Evolutionary conservation across 1,140 invertebrate genomes (phyloP).

Genomic region (Kradibia gibbosae): DNA sequence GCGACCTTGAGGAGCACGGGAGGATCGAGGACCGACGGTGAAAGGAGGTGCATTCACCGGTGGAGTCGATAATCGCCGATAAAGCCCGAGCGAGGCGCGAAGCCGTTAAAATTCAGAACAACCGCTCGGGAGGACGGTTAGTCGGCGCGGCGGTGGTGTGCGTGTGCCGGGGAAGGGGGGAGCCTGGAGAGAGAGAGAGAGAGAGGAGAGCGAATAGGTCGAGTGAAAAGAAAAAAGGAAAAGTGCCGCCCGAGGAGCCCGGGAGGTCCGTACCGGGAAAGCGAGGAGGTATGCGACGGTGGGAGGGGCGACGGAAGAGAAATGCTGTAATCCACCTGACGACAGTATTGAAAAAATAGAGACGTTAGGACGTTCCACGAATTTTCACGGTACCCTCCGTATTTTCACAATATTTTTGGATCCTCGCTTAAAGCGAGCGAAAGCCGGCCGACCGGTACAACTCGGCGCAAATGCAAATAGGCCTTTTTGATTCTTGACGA

Average conservation of each 20-base stretch:
- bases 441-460: neutral
- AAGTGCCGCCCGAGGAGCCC: constrained; percentile 24
- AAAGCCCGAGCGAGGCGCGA: neutral
- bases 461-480: neutral
- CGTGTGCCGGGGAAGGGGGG: neutral
- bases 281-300: neutral
- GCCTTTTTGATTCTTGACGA: neutral
- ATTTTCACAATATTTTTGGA: constrained; percentile 3
- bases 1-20: neutral
- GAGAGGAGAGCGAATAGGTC: constrained; percentile 14
- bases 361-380: neutral
- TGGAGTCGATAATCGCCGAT: constrained; percentile 26
- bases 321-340: neutral
- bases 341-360: constrained; percentile 32
- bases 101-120: neutral
- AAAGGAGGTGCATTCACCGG: neutral
- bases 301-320: neutral
- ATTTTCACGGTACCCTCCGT: constrained; percentile 19
- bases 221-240: constrained; percentile 54
- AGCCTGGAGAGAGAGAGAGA: neutral
- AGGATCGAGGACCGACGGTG: neutral
- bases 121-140: too few species aligned
- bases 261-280: constrained; percentile 34
- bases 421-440: neutral
- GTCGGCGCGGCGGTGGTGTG: neutral